Evolutionary conservation across 2,888 invertebrate genomes (phyloP).

Genomic region (Pyrrhosoma nymphula): DNA sequence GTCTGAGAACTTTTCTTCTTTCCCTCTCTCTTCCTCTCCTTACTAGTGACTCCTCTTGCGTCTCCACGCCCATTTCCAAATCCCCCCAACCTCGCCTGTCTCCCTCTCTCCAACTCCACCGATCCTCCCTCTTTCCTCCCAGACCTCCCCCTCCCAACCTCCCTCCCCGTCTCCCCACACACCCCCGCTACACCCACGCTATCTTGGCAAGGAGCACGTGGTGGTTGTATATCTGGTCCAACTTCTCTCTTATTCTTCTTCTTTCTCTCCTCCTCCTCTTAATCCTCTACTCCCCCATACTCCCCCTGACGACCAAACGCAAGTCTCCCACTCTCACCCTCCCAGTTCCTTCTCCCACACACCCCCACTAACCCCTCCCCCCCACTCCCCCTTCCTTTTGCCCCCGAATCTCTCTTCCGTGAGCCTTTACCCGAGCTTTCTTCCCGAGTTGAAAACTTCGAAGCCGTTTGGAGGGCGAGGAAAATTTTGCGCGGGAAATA

Average conservation of each 20-base stretch:
- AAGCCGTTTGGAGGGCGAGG: not conserved
- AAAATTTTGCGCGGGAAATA: not conserved
- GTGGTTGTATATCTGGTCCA: slow-evolving; percentile 57
- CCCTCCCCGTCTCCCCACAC: not conserved
- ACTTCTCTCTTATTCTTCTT: not conserved
- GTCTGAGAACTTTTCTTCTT: no score
- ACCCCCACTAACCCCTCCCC: no score
- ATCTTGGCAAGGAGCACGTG: slow-evolving; percentile 62
- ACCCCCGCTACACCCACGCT: slow-evolving; percentile 32
- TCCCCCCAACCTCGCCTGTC: not conserved
- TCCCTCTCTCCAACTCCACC: not conserved
- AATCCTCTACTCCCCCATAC: not conserved
- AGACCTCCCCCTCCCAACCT: not conserved
- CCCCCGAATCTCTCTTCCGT: not conserved
- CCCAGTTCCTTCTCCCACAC: not conserved
- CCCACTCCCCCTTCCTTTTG: no score
- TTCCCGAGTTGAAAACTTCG: not conserved
- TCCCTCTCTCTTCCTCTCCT: no score
- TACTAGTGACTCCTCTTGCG: not conserved
- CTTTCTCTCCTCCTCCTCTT: not conserved
- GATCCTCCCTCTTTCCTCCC: not conserved
- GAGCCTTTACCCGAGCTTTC: not conserved
- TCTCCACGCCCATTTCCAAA: not conserved
- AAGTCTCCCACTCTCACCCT: no score
- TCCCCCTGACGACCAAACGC: not conserved